Percentiles rank a stretch among this genome's conserved stretches.
Evolutionary conservation across 2,888 invertebrate genomes (phyloP).

Genomic region (Hyles lineata): DNA sequence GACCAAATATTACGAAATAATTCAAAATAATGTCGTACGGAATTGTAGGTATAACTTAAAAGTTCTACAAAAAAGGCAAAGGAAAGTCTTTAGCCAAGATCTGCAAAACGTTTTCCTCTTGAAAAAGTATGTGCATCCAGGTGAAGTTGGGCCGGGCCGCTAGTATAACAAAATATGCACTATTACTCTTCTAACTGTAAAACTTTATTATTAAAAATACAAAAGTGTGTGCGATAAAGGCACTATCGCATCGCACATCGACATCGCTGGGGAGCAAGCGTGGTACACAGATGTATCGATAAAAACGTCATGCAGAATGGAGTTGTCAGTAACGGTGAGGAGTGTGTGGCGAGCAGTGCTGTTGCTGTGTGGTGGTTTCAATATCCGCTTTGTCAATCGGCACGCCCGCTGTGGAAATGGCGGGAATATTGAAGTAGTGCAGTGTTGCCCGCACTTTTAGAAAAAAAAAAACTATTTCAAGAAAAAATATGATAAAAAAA

Average conservation of each 20-base stretch:
- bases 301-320: constrained; percentile 33
- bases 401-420: constrained; percentile 29
- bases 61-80: no score
- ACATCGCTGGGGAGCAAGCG: not conserved
- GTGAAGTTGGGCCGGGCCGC: no score
- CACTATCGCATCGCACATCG: not conserved
- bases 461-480: not conserved
- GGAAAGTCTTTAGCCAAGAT: no score
- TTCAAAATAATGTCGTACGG: no score
- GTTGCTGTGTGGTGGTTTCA: constrained; percentile 35
- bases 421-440: constrained; percentile 33
- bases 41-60: no score
- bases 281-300: constrained; percentile 31
- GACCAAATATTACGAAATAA: no score
- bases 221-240: not conserved
- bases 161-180: no score
- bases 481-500: no score
- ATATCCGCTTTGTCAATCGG: constrained; percentile 37
- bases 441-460: constrained; percentile 29
- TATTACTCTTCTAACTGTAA: no score
- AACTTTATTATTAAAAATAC: not conserved
- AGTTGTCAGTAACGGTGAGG: constrained; percentile 29
- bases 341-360: constrained; percentile 24
- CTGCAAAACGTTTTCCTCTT: no score
- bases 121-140: no score